A percentile compares a stretch with the other conserved stretches of the same genome.
Evolutionary conservation across 2,888 invertebrate genomes (phyloP).

Genomic region (Halictus quadricinctus): DNA sequence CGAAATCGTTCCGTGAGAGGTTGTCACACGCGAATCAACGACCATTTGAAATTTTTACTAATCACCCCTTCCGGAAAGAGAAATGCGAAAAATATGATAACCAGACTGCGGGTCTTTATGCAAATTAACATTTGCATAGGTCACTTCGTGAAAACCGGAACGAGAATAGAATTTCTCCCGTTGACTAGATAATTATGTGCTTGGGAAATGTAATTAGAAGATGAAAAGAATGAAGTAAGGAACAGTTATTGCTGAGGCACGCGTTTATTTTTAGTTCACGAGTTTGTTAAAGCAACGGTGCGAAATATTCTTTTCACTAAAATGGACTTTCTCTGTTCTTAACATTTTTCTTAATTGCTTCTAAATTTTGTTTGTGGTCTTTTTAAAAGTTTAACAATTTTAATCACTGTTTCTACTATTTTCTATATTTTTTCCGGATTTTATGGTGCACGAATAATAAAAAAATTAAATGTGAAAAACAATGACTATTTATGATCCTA

Average conservation of each 20-base stretch:
- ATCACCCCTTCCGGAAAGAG: not conserved
- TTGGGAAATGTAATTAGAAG: not conserved
- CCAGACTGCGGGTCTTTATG: not conserved
- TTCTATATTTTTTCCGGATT: not conserved
- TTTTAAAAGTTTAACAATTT: too few species aligned
- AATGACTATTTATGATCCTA: too few species aligned
- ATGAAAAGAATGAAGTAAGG: not conserved
- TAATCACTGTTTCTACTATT: not conserved
- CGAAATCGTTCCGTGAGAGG: too few species aligned
- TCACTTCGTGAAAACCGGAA: not conserved
- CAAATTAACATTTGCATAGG: not conserved
- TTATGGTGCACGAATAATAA: too few species aligned
- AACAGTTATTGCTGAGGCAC: too few species aligned
- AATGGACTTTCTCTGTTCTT: too few species aligned
- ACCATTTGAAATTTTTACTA: not conserved
- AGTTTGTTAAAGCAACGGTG: too few species aligned
- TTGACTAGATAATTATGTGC: not conserved
- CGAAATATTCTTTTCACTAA: too few species aligned
- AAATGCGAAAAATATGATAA: not conserved
- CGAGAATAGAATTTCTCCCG: not conserved
- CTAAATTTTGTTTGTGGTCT: too few species aligned
- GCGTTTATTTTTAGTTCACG: too few species aligned
- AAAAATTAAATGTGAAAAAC: too few species aligned
- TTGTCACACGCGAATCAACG: not conserved
- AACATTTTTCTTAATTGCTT: too few species aligned